These are phyloP conservation scores for Orthosia cruda DNA, from an alignment of 2,888 invertebrate genomes.

Conservation along the genomic window DNA sequence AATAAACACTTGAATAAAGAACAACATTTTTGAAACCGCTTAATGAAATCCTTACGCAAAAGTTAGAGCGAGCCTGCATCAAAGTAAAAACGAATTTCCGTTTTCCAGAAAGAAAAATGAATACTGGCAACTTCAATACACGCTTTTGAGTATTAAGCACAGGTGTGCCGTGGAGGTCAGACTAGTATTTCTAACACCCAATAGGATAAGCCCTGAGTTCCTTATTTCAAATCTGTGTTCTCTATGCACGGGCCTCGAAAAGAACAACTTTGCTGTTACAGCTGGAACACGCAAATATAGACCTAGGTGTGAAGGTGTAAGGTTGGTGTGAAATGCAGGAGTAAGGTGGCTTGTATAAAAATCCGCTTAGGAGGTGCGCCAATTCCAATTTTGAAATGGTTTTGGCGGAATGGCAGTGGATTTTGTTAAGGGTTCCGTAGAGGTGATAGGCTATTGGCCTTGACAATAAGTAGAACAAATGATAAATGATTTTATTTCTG, in stretches of 20 bases:
- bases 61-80: constrained; percentile 22
- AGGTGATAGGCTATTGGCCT: constrained; percentile 11
- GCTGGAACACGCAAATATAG: constrained; percentile 44
- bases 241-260: constrained; percentile 81
- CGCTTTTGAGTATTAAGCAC: constrained; percentile 42
- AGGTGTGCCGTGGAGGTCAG: constrained; percentile 63
- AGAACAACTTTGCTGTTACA: constrained; percentile 45
- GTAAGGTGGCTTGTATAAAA: constrained; percentile 74
- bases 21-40: constrained; percentile 15
- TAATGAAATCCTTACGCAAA: constrained; percentile 27
- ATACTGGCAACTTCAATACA: constrained; percentile 39
- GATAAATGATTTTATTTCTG: too few relatives aligned
- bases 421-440: constrained; percentile 70
- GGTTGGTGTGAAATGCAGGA: constrained; percentile 45
- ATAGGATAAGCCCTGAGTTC: constrained; percentile 82
- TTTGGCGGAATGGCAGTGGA: constrained; percentile 80
- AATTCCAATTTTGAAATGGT: constrained; percentile 88
- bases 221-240: constrained; percentile 87
- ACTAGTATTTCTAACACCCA: constrained; percentile 74
- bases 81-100: constrained; percentile 44
- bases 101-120: constrained; percentile 14
- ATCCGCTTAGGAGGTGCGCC: constrained; percentile 85
- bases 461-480: not conserved
- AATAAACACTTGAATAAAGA: not conserved
- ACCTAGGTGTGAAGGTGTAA: constrained; percentile 60